phyloP scores from a whole-genome alignment of 2,797 vertebrate species.

The Muscicapa striata region DNA sequence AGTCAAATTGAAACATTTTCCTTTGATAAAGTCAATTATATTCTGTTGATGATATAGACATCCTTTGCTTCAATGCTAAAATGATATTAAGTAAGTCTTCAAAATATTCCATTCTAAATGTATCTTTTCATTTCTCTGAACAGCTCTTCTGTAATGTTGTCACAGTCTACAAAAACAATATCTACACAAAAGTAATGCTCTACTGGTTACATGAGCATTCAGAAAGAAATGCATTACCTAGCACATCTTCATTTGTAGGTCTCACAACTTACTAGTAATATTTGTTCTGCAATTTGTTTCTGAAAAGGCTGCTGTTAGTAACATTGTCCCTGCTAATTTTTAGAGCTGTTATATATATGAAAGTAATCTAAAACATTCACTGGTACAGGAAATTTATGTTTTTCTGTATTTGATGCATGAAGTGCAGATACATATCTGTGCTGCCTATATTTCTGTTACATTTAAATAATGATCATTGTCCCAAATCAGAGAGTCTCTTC shows the following conservation, averaged over 20 bases:
- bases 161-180: neutral
- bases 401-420: neutral
- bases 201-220: neutral
- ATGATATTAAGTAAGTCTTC: neutral
- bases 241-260: neutral
- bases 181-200: neutral
- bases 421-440: neutral
- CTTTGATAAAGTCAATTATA: neutral
- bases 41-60: neutral
- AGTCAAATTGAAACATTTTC: neutral
- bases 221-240: neutral
- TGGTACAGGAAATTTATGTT: neutral
- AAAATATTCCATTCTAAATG: neutral
- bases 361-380: constrained; percentile 11
- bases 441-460: neutral
- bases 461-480: neutral
- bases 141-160: neutral
- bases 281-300: constrained; percentile 1
- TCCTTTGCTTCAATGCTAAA: neutral
- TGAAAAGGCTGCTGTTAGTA: neutral
- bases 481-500: neutral
- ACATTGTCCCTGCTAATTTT: neutral
- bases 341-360: neutral
- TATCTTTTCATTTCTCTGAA: constrained; percentile 9
- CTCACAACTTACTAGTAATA: neutral